Evolutionary conservation across 2,797 vertebrate genomes (phyloP).

Genomic region (Picus viridis): DNA sequence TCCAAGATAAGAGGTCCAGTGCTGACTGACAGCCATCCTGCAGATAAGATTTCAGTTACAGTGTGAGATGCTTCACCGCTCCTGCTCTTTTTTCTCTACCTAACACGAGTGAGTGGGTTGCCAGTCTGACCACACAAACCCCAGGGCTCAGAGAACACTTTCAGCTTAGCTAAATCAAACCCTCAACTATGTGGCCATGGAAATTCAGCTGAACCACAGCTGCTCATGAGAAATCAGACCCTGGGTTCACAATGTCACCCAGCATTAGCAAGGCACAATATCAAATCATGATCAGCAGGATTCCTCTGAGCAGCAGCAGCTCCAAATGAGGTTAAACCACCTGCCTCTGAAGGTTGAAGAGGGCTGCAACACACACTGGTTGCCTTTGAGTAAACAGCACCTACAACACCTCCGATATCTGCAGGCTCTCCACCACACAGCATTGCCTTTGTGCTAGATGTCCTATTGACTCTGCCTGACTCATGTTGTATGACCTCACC

Average conservation of each 20-base stretch:
- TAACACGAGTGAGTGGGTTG: background rate
- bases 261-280: background rate
- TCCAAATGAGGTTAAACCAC: background rate
- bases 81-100: background rate
- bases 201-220: background rate
- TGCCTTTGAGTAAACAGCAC: slow-evolving; percentile 25
- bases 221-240: background rate
- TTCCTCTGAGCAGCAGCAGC: background rate
- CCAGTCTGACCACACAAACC: background rate
- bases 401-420: background rate
- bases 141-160: background rate
- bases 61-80: background rate
- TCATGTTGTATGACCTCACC: slow-evolving; percentile 59
- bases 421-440: background rate
- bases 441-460: background rate
- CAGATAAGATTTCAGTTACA: background rate
- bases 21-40: background rate
- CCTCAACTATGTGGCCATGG: background rate
- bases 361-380: background rate
- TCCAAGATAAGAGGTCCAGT: background rate
- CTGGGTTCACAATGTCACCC: background rate
- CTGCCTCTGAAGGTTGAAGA: slow-evolving; percentile 6
- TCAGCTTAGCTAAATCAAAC: background rate
- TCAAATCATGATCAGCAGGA: background rate
- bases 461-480: slow-evolving; percentile 60